A percentile compares a stretch with the other conserved stretches of the same genome.
Conservation (phyloP, 2,888 invertebrate species). For the Trachelus stipa region DNA sequence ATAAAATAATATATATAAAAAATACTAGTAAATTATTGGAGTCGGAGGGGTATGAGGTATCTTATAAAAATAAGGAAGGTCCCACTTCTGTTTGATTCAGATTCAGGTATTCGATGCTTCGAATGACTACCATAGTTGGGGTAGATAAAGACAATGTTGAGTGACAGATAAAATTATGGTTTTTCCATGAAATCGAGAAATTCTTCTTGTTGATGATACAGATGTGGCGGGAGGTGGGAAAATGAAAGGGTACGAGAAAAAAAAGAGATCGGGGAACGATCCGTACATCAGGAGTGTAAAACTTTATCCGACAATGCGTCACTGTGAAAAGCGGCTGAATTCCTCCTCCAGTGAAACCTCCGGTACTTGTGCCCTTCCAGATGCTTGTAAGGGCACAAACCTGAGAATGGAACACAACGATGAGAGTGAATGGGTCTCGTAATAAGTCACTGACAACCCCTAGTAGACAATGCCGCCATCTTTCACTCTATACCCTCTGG, state of each 20-base stretch:
- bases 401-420: constrained; percentile 17
- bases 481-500: constrained; percentile 31
- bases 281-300: not conserved
- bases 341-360: not conserved
- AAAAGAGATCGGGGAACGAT: not conserved
- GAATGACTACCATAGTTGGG: not conserved
- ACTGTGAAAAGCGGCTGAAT: not conserved
- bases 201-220: not conserved
- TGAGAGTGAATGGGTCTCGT: constrained; percentile 42
- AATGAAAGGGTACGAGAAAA: too few species aligned
- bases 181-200: not conserved
- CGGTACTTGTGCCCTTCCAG: not conserved
- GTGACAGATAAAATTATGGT: not conserved
- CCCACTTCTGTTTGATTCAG: not conserved
- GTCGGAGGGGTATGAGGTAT: too few species aligned
- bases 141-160: not conserved
- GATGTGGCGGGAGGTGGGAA: not conserved
- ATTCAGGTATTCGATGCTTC: not conserved
- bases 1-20: too few species aligned
- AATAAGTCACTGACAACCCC: constrained; percentile 48
- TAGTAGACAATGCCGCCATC: constrained; percentile 36
- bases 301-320: not conserved
- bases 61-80: not conserved
- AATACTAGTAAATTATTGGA: too few species aligned
- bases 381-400: not conserved